Conservation (phyloP, 2,797 vertebrate species). For the Myotis findleyi region DNA sequence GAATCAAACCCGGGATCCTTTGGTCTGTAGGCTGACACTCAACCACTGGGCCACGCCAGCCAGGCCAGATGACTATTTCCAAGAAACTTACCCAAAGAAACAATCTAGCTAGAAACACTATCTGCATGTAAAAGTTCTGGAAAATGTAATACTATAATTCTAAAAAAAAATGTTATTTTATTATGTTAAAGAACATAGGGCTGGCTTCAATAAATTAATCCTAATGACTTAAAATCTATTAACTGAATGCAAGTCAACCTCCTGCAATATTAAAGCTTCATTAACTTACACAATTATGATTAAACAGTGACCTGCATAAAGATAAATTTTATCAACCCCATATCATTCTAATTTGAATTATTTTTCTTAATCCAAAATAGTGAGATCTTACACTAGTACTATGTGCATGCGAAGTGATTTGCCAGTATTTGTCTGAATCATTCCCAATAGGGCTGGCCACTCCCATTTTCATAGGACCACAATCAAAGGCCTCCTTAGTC, state of each 20-base stretch:
- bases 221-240: constrained; percentile 18
- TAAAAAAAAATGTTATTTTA: background rate
- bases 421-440: rapidly evolving
- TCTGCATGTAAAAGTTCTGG: background rate
- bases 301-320: background rate
- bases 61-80: background rate
- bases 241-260: background rate
- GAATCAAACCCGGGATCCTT: too few relatives aligned
- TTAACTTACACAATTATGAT: background rate
- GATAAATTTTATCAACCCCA: background rate
- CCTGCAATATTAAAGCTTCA: background rate
- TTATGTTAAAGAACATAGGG: background rate
- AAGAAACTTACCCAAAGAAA: background rate
- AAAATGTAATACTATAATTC: background rate
- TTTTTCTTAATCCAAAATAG: background rate
- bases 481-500: background rate
- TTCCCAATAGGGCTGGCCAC: background rate
- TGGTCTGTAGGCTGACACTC: too few relatives aligned
- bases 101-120: background rate
- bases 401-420: background rate
- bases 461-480: background rate
- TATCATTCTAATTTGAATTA: background rate
- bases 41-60: too few relatives aligned
- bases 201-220: background rate
- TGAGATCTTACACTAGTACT: background rate